Evolutionary conservation across 2,888 invertebrate genomes (phyloP).

Genomic region (Baronia brevicornis): DNA sequence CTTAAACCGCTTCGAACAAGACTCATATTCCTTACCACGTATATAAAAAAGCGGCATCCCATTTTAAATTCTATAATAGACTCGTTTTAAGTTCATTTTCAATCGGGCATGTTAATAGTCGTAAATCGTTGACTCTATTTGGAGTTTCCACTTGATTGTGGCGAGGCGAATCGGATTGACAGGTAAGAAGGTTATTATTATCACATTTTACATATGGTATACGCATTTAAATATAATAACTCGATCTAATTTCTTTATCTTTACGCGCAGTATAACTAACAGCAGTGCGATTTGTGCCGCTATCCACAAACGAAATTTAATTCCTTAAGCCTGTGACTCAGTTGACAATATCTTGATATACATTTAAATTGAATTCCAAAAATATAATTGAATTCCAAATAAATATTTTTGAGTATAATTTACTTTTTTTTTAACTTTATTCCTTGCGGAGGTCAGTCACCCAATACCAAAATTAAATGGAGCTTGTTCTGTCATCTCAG

Average conservation of each 20-base stretch:
- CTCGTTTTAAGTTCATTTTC: slow-evolving; percentile 31
- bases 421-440: no score
- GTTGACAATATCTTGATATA: no score
- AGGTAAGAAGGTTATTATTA: slow-evolving; percentile 71
- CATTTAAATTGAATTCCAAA: no score
- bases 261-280: slow-evolving; percentile 30
- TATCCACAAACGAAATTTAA: no score
- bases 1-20: slow-evolving; percentile 24
- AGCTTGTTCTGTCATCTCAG: no score
- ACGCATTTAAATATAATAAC: slow-evolving; percentile 36
- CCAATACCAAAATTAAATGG: no score
- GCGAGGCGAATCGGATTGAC: slow-evolving; percentile 69
- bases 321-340: no score
- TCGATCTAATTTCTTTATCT: slow-evolving; percentile 44
- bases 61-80: slow-evolving; percentile 35
- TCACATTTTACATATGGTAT: slow-evolving; percentile 64
- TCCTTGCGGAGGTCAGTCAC: no score
- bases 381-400: no score
- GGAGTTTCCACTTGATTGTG: slow-evolving; percentile 56
- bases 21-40: slow-evolving; percentile 20
- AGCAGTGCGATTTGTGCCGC: slow-evolving; percentile 15
- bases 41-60: slow-evolving; percentile 21
- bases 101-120: slow-evolving; percentile 22
- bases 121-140: slow-evolving; percentile 35
- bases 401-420: no score